Conservation (phyloP, 1,140 invertebrate species). For the Dufourea novaeangliae region DNA sequence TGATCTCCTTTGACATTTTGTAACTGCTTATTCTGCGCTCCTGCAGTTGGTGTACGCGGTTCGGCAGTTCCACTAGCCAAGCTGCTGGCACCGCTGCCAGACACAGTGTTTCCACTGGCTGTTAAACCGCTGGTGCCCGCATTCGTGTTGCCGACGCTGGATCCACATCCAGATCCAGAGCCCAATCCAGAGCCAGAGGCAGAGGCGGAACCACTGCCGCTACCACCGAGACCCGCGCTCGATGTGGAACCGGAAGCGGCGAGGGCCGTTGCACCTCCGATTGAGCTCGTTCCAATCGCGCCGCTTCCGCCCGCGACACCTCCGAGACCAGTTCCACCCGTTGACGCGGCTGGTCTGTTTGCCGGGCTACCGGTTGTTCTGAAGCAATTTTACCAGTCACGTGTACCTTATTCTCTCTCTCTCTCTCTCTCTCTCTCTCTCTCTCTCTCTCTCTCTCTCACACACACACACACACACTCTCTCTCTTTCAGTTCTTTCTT, state of each 20-base stretch:
- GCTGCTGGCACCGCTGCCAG: slow-evolving; percentile 70
- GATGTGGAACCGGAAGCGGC: slow-evolving; percentile 78
- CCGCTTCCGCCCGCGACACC: slow-evolving; percentile 62
- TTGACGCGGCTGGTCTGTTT: slow-evolving; percentile 85
- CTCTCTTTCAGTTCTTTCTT: neutral
- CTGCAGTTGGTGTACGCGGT: slow-evolving; percentile 85
- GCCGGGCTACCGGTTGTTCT: slow-evolving; percentile 88
- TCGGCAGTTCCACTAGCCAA: slow-evolving; percentile 79
- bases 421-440: neutral
- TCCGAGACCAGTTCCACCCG: slow-evolving; percentile 81
- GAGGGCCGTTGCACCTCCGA: slow-evolving; percentile 67
- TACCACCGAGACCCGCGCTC: slow-evolving; percentile 54
- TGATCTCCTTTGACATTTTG: slow-evolving; percentile 91
- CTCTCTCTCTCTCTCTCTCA: neutral
- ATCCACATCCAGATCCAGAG: slow-evolving; percentile 77
- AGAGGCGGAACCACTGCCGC: slow-evolving; percentile 57
- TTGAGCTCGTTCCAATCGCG: slow-evolving; percentile 14
- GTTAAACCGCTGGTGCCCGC: slow-evolving; percentile 77
- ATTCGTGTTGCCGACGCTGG: slow-evolving; percentile 80
- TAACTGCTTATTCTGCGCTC: slow-evolving; percentile 86
- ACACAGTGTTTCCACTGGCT: slow-evolving; percentile 81
- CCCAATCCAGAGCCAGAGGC: neutral
- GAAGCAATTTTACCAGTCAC: slow-evolving; percentile 53
- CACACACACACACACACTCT: too few species aligned
- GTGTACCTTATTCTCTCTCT: neutral